Conservation (phyloP, 2,113 vertebrate genomes). For the Mesocricetus auratus region DNA sequence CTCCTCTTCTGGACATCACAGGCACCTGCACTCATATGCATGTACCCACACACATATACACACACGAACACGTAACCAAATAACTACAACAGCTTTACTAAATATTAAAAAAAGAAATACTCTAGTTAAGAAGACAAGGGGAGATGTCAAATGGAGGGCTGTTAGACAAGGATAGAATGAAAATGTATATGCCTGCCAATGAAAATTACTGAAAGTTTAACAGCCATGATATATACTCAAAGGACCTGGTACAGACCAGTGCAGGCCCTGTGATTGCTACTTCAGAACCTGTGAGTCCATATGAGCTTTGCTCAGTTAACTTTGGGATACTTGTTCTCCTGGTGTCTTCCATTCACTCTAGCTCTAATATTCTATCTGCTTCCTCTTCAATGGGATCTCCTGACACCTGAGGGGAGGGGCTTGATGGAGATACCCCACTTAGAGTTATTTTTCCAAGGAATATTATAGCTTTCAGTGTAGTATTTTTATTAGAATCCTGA, state of each 20-base stretch:
- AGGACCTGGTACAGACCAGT: neutral
- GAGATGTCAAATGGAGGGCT: neutral
- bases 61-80: neutral
- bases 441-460: neutral
- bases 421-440: neutral
- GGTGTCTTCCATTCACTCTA: neutral
- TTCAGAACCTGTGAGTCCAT: neutral
- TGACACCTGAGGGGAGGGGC: neutral
- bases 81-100: neutral
- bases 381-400: no score
- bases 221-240: neutral
- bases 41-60: neutral
- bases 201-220: neutral
- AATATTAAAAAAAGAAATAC: neutral
- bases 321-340: neutral
- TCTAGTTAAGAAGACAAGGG: neutral
- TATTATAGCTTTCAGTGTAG: neutral
- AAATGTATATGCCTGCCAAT: neutral
- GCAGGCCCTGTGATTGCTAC: neutral
- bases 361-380: neutral
- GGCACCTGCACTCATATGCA: neutral
- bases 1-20: neutral
- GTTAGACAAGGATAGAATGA: neutral
- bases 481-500: neutral
- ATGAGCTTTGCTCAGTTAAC: neutral